phyloP scores from a whole-genome alignment of 2,797 vertebrate species.

The Anguilla marmorata region DNA sequence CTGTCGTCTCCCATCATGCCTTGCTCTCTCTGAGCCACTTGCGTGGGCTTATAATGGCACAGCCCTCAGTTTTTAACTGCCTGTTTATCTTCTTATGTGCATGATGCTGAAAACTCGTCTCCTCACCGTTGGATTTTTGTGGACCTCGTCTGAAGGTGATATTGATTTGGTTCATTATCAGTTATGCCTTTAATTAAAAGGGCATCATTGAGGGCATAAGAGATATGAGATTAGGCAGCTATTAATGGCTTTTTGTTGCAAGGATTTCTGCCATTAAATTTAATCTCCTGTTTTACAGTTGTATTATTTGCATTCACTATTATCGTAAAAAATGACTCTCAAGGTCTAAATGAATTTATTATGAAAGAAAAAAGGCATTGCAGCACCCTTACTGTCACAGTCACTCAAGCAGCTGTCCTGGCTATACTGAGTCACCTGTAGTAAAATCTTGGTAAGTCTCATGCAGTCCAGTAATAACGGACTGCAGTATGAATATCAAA shows the following conservation, averaged over 20 bases:
- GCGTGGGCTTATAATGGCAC: slow-evolving; percentile 17
- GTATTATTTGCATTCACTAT: neutral
- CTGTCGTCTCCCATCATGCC: slow-evolving; percentile 57
- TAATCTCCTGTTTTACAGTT: neutral
- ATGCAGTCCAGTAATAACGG: slow-evolving; percentile 2
- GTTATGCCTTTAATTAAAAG: neutral
- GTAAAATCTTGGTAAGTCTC: slow-evolving; percentile 28
- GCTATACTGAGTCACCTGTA: slow-evolving; percentile 4
- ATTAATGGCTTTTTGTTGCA: neutral
- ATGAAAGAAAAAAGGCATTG: neutral
- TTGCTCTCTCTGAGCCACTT: slow-evolving; percentile 26
- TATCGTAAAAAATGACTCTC: neutral
- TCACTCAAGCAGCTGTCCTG: slow-evolving; percentile 26
- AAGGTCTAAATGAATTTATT: neutral
- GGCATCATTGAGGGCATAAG: neutral
- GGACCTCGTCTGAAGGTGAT: neutral
- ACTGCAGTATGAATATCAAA: slow-evolving; percentile 22
- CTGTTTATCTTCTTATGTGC: neutral
- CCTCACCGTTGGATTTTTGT: neutral
- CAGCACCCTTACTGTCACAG: neutral
- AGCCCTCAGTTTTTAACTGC: slow-evolving; percentile 4
- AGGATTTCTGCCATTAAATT: neutral
- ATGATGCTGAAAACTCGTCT: neutral
- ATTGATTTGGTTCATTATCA: neutral
- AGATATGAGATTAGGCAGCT: neutral